These are phyloP conservation scores for Peromyscus polionotus DNA, from an alignment of 2,113 vertebrate species.

Conservation along the genomic window DNA sequence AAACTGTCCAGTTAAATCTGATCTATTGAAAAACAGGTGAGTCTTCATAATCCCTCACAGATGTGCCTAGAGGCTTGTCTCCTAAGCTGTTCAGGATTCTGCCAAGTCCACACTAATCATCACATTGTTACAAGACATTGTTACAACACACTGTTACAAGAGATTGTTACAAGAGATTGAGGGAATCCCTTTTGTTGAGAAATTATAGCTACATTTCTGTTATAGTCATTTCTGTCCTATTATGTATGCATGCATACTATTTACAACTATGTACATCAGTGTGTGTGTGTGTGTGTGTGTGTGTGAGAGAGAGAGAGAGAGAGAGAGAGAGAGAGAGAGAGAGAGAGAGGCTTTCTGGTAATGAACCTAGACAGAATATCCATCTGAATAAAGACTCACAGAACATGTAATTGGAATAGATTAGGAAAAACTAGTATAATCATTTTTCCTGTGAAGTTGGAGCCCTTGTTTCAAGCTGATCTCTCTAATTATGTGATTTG, in stretches of 20 bases:
- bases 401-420: fast-evolving
- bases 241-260: neutral
- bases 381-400: neutral
- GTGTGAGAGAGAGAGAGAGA: neutral
- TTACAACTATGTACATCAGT: neutral
- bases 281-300: neutral
- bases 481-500: neutral
- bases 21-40: neutral
- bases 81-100: neutral
- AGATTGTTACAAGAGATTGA: neutral
- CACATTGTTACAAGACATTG: neutral
- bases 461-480: neutral
- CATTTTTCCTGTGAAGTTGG: neutral
- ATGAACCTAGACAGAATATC: neutral
- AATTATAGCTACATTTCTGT: neutral
- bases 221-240: neutral
- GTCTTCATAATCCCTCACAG: neutral
- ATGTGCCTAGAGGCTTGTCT: no score
- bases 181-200: neutral
- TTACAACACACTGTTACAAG: neutral
- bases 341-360: neutral
- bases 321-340: neutral
- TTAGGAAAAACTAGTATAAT: neutral
- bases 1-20: neutral
- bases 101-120: neutral